These are phyloP conservation scores for Drosophila carrolli DNA, from an alignment of 1,140 invertebrate species.

Conservation along the genomic window DNA sequence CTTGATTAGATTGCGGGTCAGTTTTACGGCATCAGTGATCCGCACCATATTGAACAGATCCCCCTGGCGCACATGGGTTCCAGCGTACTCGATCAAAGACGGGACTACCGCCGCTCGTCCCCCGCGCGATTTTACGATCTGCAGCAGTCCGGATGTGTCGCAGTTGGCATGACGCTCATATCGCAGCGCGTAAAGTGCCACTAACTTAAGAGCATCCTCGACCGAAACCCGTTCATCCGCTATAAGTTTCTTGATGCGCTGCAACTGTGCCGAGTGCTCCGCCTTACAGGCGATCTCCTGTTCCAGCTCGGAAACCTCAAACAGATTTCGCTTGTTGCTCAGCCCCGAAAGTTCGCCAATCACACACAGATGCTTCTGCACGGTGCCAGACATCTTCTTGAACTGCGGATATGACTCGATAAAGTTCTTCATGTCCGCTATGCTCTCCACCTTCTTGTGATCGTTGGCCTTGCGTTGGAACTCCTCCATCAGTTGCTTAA, in stretches of 20 bases:
- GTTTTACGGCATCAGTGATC: slow-evolving; percentile 94
- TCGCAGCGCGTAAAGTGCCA: slow-evolving; percentile 96
- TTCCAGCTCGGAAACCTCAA: slow-evolving; percentile 98
- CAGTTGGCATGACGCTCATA: slow-evolving; percentile 96
- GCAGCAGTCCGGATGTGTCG: slow-evolving; percentile 90
- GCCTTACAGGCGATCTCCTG: slow-evolving; percentile 97
- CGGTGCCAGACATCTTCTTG: slow-evolving; percentile 99
- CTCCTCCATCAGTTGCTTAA: slow-evolving; percentile 98
- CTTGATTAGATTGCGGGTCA: slow-evolving; percentile 96
- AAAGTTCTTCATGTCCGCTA: slow-evolving; percentile 99
- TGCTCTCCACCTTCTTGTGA: slow-evolving; percentile 98
- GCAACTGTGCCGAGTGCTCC: slow-evolving; percentile 95
- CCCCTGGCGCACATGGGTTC: slow-evolving; percentile 90
- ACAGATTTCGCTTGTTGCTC: slow-evolving; percentile 91
- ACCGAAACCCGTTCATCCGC: slow-evolving; percentile 89
- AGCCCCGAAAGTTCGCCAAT: slow-evolving; percentile 96
- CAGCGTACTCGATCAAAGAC: slow-evolving; percentile 92
- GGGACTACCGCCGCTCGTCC: slow-evolving; percentile 87
- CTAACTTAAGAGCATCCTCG: slow-evolving; percentile 93
- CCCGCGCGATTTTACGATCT: slow-evolving; percentile 90
- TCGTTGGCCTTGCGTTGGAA: slow-evolving; percentile 98
- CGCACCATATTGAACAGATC: slow-evolving; percentile 90
- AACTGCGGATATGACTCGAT: slow-evolving; percentile 99
- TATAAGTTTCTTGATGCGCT: slow-evolving; percentile 90
- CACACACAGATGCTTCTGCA: slow-evolving; percentile 98